Evolutionary conservation across 2,888 invertebrate species (phyloP), one percentile per base, ranked within the genome.

Genomic region (Trachelus tabidus): DNA sequence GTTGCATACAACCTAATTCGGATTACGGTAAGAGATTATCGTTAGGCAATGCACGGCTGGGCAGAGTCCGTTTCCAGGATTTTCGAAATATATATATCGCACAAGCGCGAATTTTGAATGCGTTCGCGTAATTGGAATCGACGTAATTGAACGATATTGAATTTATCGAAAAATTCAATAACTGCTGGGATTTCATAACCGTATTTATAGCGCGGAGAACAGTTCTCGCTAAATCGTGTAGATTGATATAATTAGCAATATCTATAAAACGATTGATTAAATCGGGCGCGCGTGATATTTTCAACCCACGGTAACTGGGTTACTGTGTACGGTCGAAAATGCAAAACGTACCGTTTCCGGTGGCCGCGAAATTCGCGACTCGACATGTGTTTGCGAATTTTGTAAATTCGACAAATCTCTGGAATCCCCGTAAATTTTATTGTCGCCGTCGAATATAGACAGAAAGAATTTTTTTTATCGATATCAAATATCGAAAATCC

Each of bases 11-110:
- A 84, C 85, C 84, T 84, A 86, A 85, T 87, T 85, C 85, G 86
- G 86, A 86, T 87, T 86, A 87, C 85, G 77, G 81, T 84, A 84
- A 85, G 86, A 88, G 88, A 89, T 89, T 88, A 88, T 77, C 75
- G 76, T 76, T 15, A n/a, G 35, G 76, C 11, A 37, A 34, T 69
- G 71, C 76, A 15, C 23, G 56, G 69, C 23, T 56, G 56, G 23
- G 0, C 23, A 56, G 56, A 56, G 23, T 56, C 23, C 23, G 56
- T 56, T 56, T 56, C 6, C 56, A 23, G 9, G 2, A 23, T 23
- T 15, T 56, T 56, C 56, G 23, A 11, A 11, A 34, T 34, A 23
- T 1, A 1, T 40, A 15, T 40, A 6, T 56, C 56, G 56, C 56
- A 23, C 2, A 1, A 9, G 56, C 56, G 23, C 0, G 56, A 56